A percentile compares a stretch with the other conserved stretches of the same genome.
Conservation (phyloP, 2,797 vertebrate genomes). For the Pseudotriccus pelzelni region DNA sequence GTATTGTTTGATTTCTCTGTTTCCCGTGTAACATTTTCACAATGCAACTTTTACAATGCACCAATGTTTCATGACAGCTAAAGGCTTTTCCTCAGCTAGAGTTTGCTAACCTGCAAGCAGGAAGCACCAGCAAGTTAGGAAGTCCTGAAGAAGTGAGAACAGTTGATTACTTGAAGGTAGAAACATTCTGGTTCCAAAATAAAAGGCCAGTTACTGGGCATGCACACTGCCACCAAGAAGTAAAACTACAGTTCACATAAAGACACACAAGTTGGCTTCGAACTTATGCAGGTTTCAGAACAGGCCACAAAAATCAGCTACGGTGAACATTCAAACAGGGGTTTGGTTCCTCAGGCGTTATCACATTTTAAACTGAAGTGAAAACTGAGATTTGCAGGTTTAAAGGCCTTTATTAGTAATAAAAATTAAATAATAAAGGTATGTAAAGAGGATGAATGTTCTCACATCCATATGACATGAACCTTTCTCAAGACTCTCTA, state of each 20-base stretch:
- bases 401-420: neutral
- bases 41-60: neutral
- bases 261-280: neutral
- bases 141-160: neutral
- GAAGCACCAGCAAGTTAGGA: neutral
- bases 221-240: neutral
- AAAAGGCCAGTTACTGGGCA: neutral
- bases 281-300: neutral
- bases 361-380: neutral
- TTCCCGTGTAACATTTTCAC: neutral
- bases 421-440: neutral
- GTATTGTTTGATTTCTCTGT: neutral
- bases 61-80: neutral
- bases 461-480: neutral
- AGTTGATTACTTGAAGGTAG: neutral
- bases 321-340: neutral
- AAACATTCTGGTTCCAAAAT: neutral
- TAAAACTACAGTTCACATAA: neutral
- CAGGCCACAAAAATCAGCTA: neutral
- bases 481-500: neutral
- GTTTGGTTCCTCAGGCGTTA: neutral
- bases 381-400: neutral
- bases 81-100: neutral
- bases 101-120: neutral
- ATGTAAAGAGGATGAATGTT: neutral